Percentiles rank a stretch among this genome's conserved stretches.
Evolutionary conservation across 2,888 invertebrate genomes (phyloP).

Genomic region (Athalia cordata): DNA sequence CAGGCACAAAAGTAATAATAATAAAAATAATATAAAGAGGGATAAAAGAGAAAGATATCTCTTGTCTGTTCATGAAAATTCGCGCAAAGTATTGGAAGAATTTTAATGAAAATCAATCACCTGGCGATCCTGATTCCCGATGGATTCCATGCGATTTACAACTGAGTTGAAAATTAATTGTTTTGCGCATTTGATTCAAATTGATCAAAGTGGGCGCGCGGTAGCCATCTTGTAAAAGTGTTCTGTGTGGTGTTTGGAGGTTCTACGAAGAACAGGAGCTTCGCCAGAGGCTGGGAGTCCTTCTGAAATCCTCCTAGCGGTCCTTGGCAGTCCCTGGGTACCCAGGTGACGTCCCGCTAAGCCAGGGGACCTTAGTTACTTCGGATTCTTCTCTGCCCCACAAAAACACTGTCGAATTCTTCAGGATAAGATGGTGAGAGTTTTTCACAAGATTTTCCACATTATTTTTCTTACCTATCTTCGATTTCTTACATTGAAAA

Average conservation of each 20-base stretch:
- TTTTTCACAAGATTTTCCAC: slow-evolving; percentile 25
- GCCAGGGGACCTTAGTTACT: slow-evolving; percentile 57
- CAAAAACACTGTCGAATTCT: slow-evolving; percentile 16
- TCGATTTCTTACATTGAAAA: slow-evolving; percentile 32
- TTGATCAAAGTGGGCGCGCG: slow-evolving; percentile 46
- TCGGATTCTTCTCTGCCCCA: neutral
- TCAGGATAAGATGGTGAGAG: slow-evolving; percentile 38
- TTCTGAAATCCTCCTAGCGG: slow-evolving; percentile 61
- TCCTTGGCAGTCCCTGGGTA: slow-evolving; percentile 66
- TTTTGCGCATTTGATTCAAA: slow-evolving; percentile 47
- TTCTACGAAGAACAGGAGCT: slow-evolving; percentile 62
- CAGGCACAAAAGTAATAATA: too few species aligned
- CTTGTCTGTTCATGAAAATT: too few species aligned
- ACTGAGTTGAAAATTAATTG: slow-evolving; percentile 8
- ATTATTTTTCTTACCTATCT: neutral
- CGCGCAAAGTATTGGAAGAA: too few species aligned
- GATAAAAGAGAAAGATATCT: too few species aligned
- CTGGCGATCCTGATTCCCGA: neutral
- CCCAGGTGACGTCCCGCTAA: slow-evolving; percentile 64
- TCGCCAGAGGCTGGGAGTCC: slow-evolving; percentile 66
- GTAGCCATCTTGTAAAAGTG: slow-evolving; percentile 67
- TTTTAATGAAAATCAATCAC: too few species aligned
- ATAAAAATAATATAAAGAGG: too few species aligned
- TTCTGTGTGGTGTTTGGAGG: slow-evolving; percentile 64
- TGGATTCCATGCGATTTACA: slow-evolving; percentile 22